phyloP scores from a whole-genome alignment of 2,888 invertebrate species.

The Acanthosepion pharaonis region DNA sequence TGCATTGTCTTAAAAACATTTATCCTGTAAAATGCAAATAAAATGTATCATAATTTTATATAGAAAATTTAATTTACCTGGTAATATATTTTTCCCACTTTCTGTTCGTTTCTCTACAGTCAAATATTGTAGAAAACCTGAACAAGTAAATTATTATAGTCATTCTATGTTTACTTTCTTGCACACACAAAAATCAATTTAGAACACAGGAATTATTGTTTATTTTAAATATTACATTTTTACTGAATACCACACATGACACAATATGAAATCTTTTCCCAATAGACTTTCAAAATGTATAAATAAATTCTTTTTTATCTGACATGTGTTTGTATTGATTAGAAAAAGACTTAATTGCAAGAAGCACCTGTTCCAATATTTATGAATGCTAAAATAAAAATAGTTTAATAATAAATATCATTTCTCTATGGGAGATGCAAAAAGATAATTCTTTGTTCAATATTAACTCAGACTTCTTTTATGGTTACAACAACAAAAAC shows the following conservation, averaged over 20 bases:
- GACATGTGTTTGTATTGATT: not conserved
- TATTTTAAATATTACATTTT: slow-evolving; percentile 24
- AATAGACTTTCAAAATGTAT: not conserved
- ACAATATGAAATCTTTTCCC: not conserved
- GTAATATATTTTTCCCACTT: not conserved
- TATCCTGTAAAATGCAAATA: no score
- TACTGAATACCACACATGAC: not conserved
- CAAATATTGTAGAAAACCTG: not conserved
- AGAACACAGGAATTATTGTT: not conserved
- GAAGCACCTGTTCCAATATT: not conserved
- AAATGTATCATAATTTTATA: no score
- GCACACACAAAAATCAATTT: not conserved
- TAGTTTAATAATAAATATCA: not conserved
- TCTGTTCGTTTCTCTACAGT: not conserved
- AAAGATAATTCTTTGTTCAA: not conserved
- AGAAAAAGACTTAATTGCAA: not conserved
- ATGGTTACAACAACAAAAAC: not conserved
- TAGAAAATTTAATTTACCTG: not conserved
- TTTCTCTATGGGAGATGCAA: not conserved
- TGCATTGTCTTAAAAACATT: no score
- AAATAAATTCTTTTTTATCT: not conserved
- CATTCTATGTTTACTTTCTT: not conserved
- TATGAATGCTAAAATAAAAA: not conserved
- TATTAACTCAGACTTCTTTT: not conserved
- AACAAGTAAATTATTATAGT: slow-evolving; percentile 4